Evolutionary conservation across 2,113 vertebrate genomes (phyloP), one percentile per base, ranked within the genome.

Genomic region (Azemiops feae): DNA sequence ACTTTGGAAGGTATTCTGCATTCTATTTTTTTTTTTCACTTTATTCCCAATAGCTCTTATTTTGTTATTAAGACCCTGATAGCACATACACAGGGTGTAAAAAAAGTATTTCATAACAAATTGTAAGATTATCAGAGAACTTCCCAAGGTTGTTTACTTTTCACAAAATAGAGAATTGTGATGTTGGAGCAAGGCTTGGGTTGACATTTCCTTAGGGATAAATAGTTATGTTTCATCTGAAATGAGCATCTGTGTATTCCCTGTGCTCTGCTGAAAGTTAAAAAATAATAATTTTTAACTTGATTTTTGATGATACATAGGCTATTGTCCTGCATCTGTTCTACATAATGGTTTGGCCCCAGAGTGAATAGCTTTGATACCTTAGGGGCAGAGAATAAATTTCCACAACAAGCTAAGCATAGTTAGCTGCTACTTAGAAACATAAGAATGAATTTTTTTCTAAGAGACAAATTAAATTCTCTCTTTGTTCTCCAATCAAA

Each of bases 21-120:
- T 96, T 96, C 74, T 90, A 85, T 43, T 86, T 95, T 92, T 94
- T 50, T 47, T 92, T 53, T 20, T 5, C 92, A 96, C 96, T 93
- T 43, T 54, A 92, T 39, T 74, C 54, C 91, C 90, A 34, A 58
- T 30, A 64, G 64, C 20, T 95, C 92, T 74, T 9, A 18, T 57
- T 96, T 95, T 85, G 60, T 9, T 47, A 94, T 94, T 90, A 92
- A 96, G 94, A 8, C 25, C 93, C 87, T 95, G 94, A 25, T 34
- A 92, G 91, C 93, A 50, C 93, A 95, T 60, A 88, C 39, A 87
- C 39, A 90, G 87, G 22, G 16, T 81, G 39, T 94, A 34, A 12
- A 94, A 39, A 43, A 52, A 92, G 45, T 87, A 34, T 81, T 85
- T 91, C 87, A 95, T 1, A 95, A 74, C 7, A 50, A 90, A 0